These are phyloP conservation scores for Thecophora atra DNA, from an alignment of 2,888 invertebrate species.

Conservation along the genomic window DNA sequence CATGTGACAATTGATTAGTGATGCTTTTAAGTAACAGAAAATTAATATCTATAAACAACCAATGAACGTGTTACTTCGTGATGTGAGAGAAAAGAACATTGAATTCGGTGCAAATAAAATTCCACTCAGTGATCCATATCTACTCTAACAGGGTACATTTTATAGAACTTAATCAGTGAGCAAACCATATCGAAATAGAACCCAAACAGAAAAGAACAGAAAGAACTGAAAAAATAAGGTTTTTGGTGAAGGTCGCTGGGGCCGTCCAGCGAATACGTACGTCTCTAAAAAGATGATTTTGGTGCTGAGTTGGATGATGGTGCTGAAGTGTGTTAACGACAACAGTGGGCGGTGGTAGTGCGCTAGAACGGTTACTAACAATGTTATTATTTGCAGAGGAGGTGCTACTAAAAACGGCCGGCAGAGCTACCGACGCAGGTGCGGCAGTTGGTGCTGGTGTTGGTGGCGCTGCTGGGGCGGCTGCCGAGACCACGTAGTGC, in stretches of 20 bases:
- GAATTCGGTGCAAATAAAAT: not conserved
- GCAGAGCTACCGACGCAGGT: conserved; percentile 44
- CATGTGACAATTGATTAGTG: too few species aligned
- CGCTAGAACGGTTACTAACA: conserved; percentile 47
- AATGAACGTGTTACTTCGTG: too few species aligned
- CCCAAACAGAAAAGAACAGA: conserved; percentile 11
- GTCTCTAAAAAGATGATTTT: conserved; percentile 67
- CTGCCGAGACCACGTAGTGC: conserved; percentile 37
- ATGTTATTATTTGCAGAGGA: conserved; percentile 46
- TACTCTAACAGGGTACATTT: too few species aligned
- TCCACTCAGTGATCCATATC: too few species aligned
- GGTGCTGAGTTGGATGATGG: conserved; percentile 66
- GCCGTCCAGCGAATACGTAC: conserved; percentile 61
- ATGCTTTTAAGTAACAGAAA: too few species aligned
- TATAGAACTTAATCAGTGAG: not conserved
- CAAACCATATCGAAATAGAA: conserved; percentile 11
- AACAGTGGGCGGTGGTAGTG: conserved; percentile 62
- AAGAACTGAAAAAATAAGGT: too few species aligned
- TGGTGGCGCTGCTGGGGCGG: conserved; percentile 29
- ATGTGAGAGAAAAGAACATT: not conserved
- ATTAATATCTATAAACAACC: too few species aligned
- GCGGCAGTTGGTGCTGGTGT: conserved; percentile 36
- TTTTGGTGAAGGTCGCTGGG: not conserved
- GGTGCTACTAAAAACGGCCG: conserved; percentile 51
- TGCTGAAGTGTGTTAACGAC: conserved; percentile 66